phyloP scores from a whole-genome alignment of 2,888 invertebrate species.

The Nymphalis c-album region DNA sequence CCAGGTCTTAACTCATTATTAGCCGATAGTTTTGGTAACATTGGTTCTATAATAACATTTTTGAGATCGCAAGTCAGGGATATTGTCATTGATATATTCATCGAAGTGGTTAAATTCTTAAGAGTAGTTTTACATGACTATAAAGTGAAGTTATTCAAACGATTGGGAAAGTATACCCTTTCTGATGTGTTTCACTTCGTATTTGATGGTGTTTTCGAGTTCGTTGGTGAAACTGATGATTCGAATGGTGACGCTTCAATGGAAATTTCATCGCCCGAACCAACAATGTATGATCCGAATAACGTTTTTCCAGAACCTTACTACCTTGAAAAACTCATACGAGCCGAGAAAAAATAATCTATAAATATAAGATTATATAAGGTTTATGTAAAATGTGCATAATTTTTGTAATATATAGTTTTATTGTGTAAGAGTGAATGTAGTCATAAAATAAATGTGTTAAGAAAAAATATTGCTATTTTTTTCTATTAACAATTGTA shows the following conservation, averaged over 20 bases:
- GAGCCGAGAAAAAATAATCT: background rate
- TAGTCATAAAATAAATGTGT: no score
- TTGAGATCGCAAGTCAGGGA: conserved; percentile 54
- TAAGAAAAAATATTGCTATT: no score
- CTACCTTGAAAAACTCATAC: conserved; percentile 31
- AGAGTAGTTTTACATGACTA: conserved; percentile 45
- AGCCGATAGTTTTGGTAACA: conserved; percentile 41
- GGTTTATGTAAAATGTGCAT: conserved; percentile 8
- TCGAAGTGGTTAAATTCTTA: conserved; percentile 46
- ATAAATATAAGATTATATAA: background rate
- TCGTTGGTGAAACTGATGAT: conserved; percentile 45
- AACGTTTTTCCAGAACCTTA: conserved; percentile 24
- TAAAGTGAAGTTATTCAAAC: conserved; percentile 55
- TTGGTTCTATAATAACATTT: conserved; percentile 45
- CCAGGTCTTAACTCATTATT: conserved; percentile 27
- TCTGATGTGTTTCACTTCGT: conserved; percentile 52
- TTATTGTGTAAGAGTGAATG: no score
- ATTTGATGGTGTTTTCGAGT: conserved; percentile 52
- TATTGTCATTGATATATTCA: conserved; percentile 50
- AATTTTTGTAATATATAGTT: no score
- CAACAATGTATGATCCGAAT: conserved; percentile 14
- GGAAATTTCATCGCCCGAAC: conserved; percentile 12
- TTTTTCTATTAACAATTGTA: no score
- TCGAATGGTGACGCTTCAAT: conserved; percentile 27
- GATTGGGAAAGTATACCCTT: conserved; percentile 51